Conservation (phyloP, 2,888 invertebrate species). For the Drosophila sordidapex region DNA sequence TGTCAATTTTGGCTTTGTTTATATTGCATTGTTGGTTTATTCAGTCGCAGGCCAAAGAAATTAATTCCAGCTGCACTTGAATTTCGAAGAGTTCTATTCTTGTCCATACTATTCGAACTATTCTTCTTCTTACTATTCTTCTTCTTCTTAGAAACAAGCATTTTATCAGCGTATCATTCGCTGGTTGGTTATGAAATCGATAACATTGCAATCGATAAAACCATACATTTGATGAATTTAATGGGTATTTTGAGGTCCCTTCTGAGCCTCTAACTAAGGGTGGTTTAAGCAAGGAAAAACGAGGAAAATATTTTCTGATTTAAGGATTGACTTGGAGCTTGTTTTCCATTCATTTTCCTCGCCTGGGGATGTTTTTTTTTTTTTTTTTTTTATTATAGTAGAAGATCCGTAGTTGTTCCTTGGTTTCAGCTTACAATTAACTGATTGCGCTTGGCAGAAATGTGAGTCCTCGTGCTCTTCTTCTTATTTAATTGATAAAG, state of each 20-base stretch:
- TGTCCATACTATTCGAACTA: too few relatives aligned
- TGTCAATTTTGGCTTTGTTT: not conserved
- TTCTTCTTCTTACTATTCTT: too few relatives aligned
- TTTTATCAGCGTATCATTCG: too few relatives aligned
- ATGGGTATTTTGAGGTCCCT: not conserved
- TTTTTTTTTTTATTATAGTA: not conserved
- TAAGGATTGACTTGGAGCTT: not conserved
- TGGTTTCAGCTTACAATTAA: not conserved
- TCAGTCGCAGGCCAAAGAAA: not conserved
- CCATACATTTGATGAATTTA: not conserved
- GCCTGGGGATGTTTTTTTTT: not conserved
- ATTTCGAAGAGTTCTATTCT: not conserved
- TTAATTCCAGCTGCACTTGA: not conserved
- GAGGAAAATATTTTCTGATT: not conserved
- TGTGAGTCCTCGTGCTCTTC: not conserved
- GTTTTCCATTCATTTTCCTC: not conserved
- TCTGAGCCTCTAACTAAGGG: not conserved
- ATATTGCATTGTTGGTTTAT: too few relatives aligned
- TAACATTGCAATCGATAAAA: not conserved
- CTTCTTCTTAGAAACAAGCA: too few relatives aligned
- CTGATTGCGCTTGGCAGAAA: not conserved
- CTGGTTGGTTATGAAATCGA: not conserved
- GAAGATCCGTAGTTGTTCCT: not conserved
- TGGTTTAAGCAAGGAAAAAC: not conserved
- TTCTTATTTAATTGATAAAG: not conserved